A percentile compares a stretch with the other conserved stretches of the same genome.
Conservation (phyloP, 2,797 vertebrate species). For the Eutrigla gurnardus region DNA sequence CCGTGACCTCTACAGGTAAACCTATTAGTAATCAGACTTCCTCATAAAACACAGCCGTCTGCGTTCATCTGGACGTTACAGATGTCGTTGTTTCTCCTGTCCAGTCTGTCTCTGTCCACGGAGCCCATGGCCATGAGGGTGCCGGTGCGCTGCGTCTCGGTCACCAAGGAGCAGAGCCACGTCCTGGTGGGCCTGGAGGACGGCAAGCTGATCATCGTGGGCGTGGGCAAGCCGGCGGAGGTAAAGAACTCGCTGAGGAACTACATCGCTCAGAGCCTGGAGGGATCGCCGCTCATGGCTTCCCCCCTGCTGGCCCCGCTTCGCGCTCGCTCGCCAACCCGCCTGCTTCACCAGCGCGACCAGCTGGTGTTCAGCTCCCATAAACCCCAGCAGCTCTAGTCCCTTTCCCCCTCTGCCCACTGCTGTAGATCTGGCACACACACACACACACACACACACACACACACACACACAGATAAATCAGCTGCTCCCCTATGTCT, state of each 20-base stretch:
- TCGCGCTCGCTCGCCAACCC: constrained; percentile 87
- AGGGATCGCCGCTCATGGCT: constrained; percentile 87
- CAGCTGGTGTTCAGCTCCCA: constrained; percentile 79
- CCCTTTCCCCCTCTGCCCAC: background rate
- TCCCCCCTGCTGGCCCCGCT: constrained; percentile 86
- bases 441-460: constrained; percentile 7
- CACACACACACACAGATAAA: constrained; percentile 7
- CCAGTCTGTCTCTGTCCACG: constrained; percentile 88
- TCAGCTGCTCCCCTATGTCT: constrained; percentile 11
- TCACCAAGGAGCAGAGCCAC: constrained; percentile 96
- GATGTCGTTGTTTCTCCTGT: background rate
- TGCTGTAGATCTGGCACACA: constrained; percentile 11
- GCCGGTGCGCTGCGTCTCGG: constrained; percentile 91
- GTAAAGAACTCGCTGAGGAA: constrained; percentile 92
- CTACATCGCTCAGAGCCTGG: constrained; percentile 89
- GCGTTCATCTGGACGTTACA: background rate
- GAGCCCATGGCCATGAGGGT: constrained; percentile 93
- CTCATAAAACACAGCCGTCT: background rate
- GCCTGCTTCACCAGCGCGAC: constrained; percentile 87
- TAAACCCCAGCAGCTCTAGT: constrained; percentile 47
- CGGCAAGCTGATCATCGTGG: constrained; percentile 96
- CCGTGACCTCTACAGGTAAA: constrained; percentile 93
- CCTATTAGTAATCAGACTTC: accelerated
- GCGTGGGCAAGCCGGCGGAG: constrained; percentile 96
- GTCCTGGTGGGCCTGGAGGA: constrained; percentile 95